Base-by-base conservation (phyloP, 2,797 vertebrate genomes). In the Myotis planiceps region DNA sequence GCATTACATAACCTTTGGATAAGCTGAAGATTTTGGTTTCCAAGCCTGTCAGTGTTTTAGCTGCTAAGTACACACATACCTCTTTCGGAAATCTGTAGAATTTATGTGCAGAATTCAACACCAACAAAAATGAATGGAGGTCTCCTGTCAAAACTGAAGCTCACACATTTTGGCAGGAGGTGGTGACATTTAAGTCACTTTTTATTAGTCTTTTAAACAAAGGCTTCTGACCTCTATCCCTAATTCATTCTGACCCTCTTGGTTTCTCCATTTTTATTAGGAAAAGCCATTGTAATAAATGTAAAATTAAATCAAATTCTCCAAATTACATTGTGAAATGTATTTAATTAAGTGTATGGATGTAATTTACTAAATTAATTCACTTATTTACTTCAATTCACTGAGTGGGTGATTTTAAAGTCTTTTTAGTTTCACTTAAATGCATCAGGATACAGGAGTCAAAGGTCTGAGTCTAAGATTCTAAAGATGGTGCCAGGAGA, bases 61-160 rank as follows among this genome's bases (percentile, higher is more conserved):
- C 65, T 45, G 74, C 96, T 96, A 78, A 37, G 29, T 75, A 69
- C 0, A 0, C 25, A 72, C 27, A 51, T 95, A 66, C 55, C 42
- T 95, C 18, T 49, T 84, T 96, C 34, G 60, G 76, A 97, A 97
- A 97, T 95, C 0, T 21, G 8, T 45, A 60, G 29, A 92, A 97
- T 95, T 95, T 97, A 95, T 85, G 53, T 94, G 97, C 96, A 91
- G 71, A 94, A 95, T 82, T 98, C 94, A 98, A 78, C 82, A 97
- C 72, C 85, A 96, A 96, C 27, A 92, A 90, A 76, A 51, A 95
- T 92, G 65, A 69, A 90, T 96, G 78, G n/a, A 82, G 21, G 95
- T 96, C 92, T 95, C 74, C 89, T 97, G 92, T 96, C 96, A 94
- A 97, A 97, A 96, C 82, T 94, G 75, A 88, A 97, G 93, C 60